Conservation (phyloP, 2,113 vertebrate species). For the Sphaerodactylus townsendi region DNA sequence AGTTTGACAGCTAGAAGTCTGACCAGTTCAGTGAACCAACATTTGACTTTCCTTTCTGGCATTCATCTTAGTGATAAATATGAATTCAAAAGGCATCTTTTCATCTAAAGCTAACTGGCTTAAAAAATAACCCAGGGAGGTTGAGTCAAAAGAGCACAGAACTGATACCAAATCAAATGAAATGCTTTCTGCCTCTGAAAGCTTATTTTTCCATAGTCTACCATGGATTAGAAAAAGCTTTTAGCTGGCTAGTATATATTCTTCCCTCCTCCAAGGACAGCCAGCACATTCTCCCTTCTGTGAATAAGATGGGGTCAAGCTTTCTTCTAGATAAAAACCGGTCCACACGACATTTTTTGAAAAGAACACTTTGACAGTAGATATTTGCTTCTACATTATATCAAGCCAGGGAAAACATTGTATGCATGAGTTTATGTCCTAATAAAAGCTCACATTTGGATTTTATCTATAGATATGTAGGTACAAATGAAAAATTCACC, state of each 20-base stretch:
- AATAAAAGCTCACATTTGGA: constrained; percentile 21
- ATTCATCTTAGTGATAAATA: constrained; percentile 7
- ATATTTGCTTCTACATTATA: not conserved
- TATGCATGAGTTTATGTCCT: constrained; percentile 31
- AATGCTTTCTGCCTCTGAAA: constrained; percentile 43
- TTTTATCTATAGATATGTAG: no score
- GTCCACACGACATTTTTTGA: not conserved
- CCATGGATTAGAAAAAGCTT: not conserved
- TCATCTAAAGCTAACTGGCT: constrained; percentile 4
- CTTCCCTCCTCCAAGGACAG: constrained; percentile 7
- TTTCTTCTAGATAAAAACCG: not conserved
- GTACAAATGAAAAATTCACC: not conserved
- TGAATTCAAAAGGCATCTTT: not conserved
- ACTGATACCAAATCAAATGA: constrained; percentile 22
- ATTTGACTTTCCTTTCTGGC: not conserved
- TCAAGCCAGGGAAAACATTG: constrained; percentile 37
- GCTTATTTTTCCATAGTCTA: constrained; percentile 14
- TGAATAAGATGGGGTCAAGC: constrained; percentile 24
- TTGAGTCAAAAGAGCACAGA: constrained; percentile 22
- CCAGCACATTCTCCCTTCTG: not conserved
- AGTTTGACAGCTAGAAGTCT: constrained; percentile 13
- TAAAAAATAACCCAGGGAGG: not conserved
- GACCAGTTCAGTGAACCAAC: not conserved
- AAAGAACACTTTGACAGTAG: constrained; percentile 23
- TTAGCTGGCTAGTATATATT: constrained; percentile 14